Percentiles rank a stretch among this genome's conserved stretches.
Evolutionary conservation across 2,113 vertebrate genomes (phyloP).

Genomic region (Rhizomys pruinosus): DNA sequence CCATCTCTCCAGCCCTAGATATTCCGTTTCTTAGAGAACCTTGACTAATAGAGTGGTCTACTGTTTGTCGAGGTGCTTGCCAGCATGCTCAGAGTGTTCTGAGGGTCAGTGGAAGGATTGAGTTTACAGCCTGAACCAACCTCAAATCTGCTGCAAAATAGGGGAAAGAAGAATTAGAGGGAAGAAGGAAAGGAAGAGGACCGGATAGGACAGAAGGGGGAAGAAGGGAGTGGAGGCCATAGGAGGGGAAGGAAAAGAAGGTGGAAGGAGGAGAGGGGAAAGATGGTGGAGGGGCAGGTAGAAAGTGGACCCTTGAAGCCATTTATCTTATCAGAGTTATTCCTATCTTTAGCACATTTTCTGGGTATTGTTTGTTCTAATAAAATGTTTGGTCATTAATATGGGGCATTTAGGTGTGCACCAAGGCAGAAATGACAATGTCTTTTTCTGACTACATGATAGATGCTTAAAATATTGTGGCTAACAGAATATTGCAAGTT

Average conservation of each 20-base stretch:
- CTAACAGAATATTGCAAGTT: neutral
- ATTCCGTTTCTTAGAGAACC: too few species aligned
- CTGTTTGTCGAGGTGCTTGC: too few species aligned
- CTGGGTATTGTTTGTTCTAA: neutral
- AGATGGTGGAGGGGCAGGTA: neutral
- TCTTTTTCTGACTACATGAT: neutral
- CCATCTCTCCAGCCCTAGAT: too few species aligned
- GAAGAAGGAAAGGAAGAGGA: fast-evolving
- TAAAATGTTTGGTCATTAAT: neutral
- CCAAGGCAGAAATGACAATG: neutral
- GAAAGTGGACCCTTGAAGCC: neutral
- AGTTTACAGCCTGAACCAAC: too few species aligned
- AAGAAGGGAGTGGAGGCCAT: too few species aligned
- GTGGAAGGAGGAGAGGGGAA: neutral
- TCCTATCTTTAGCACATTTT: neutral
- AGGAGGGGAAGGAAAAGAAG: too few species aligned
- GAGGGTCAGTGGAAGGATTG: neutral
- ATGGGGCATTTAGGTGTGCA: constrained; percentile 34
- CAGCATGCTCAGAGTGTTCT: too few species aligned
- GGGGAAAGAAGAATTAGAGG: too few species aligned
- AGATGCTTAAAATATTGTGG: neutral
- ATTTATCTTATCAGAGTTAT: neutral
- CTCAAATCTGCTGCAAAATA: too few species aligned
- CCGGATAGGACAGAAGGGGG: fast-evolving
- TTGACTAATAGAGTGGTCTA: too few species aligned